Evolutionary conservation across 2,797 vertebrate species (phyloP), one percentile per base, ranked within the genome.

Genomic region (Eidolon dupreanum): DNA sequence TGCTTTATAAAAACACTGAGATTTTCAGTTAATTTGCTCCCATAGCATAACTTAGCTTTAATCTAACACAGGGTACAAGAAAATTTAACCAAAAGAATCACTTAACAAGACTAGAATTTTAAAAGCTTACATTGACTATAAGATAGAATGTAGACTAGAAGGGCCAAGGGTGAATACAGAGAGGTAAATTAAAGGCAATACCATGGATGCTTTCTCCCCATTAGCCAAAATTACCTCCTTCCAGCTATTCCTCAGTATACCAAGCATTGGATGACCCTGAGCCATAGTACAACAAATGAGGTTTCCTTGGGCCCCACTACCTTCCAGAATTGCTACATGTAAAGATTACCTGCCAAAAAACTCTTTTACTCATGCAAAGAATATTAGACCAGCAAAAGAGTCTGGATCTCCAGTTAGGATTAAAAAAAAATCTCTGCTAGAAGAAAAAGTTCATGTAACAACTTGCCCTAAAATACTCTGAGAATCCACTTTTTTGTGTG

Each of bases 1-100:
- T 81, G 17, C 11, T 90, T 90, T 57, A 41, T 11, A 70, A 70
- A 41, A 0, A 3, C 24, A 71, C 20, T 93, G 74, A 89, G 9
- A 92, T 66, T 93, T 84, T 74, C 28, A 88, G 46, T 79, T 93
- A 61, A 90, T 87, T 95, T 95, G 46, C 63, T 65, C n/a, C 36
- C 43, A 33, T 3, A 82, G 11, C 2, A 63, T 88, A 61, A 84
- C 43, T 28, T 66, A 53, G 28, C n/a, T 51, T 90, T 92, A 88
- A 77, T 8, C 41, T 78, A 83, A 63, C 7, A 70, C 10, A 31
- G 10, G 6, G 2, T 59, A 2, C 11, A 77, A 77, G 17, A 90
- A 96, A 70, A 70, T 31, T 70, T 90, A 63, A 83, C 57, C 17
- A 84, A 28, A 36, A 89, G 31, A 78, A 49, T 66, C 20, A 9